Percentiles rank a stretch among this genome's conserved stretches.
phyloP scores from a whole-genome alignment of 2,888 invertebrate genomes.

The Notodonta ziczac region DNA sequence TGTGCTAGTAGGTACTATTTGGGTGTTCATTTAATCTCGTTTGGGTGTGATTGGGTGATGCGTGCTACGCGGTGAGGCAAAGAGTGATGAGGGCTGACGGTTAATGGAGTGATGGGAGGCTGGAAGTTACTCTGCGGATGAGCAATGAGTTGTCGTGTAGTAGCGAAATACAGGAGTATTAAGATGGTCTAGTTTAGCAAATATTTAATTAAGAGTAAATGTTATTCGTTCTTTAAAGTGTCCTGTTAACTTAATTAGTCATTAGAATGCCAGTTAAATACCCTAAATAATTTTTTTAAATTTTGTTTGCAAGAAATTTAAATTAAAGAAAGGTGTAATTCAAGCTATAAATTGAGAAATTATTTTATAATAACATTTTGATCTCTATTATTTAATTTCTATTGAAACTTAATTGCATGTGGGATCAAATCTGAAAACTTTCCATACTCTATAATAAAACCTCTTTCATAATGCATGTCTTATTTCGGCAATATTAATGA shows the following conservation, averaged over 20 bases:
- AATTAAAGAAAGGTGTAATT: too few species aligned
- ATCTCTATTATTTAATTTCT: too few species aligned
- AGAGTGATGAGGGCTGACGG: slow-evolving; percentile 18
- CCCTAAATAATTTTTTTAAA: too few species aligned
- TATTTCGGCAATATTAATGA: slow-evolving; percentile 6
- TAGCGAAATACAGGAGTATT: background rate
- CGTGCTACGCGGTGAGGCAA: slow-evolving; percentile 25
- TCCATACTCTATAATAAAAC: background rate
- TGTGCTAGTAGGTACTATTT: slow-evolving; percentile 36
- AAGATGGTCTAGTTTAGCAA: background rate
- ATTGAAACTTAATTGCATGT: too few species aligned
- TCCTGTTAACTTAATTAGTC: too few species aligned
- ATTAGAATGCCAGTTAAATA: too few species aligned
- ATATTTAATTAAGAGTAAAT: background rate
- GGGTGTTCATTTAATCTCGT: slow-evolving; percentile 33
- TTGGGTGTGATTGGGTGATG: slow-evolving; percentile 37
- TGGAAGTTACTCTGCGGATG: background rate
- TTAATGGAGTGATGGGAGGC: slow-evolving; percentile 10
- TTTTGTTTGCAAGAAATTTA: too few species aligned
- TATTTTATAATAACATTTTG: too few species aligned
- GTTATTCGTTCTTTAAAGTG: too few species aligned
- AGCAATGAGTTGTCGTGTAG: background rate
- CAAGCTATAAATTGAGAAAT: too few species aligned
- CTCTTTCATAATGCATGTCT: background rate
- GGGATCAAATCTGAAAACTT: too few species aligned